Conservation (phyloP, 2,113 vertebrate genomes). For the Marmota monax region DNA sequence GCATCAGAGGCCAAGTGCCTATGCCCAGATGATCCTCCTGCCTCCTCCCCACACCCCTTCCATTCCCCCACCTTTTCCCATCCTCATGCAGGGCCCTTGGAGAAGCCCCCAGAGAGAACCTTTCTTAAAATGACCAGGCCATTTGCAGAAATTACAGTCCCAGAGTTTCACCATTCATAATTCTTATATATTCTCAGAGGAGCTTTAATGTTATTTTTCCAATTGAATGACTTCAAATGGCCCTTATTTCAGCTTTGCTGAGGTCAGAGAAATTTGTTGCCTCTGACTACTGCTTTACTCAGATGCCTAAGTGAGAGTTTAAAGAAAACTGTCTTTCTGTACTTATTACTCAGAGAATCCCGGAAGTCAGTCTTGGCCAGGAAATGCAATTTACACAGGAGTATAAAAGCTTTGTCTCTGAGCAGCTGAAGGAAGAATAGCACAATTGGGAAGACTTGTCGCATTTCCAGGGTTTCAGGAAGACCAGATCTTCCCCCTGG, state of each 20-base stretch:
- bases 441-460: not conserved
- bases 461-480: not conserved
- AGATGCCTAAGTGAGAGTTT: slow-evolving; percentile 52
- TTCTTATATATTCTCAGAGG: not conserved
- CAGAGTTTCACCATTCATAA: not conserved
- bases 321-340: slow-evolving; percentile 52
- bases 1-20: not conserved
- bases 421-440: not conserved
- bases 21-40: not conserved
- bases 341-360: slow-evolving; percentile 55
- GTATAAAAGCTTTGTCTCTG: not conserved
- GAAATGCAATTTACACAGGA: slow-evolving; percentile 27
- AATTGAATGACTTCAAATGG: slow-evolving; percentile 42
- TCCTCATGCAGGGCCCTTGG: not conserved
- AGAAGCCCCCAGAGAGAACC: not conserved
- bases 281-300: not conserved
- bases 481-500: not conserved
- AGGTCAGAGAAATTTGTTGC: not conserved
- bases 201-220: slow-evolving; percentile 35
- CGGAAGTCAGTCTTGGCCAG: not conserved
- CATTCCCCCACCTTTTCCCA: fast-evolving
- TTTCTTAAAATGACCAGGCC: not conserved
- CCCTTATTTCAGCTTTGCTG: not conserved
- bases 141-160: not conserved
- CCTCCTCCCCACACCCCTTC: fast-evolving